phyloP scores from a whole-genome alignment of 2,888 invertebrate genomes.

The Limnephilus marmoratus region DNA sequence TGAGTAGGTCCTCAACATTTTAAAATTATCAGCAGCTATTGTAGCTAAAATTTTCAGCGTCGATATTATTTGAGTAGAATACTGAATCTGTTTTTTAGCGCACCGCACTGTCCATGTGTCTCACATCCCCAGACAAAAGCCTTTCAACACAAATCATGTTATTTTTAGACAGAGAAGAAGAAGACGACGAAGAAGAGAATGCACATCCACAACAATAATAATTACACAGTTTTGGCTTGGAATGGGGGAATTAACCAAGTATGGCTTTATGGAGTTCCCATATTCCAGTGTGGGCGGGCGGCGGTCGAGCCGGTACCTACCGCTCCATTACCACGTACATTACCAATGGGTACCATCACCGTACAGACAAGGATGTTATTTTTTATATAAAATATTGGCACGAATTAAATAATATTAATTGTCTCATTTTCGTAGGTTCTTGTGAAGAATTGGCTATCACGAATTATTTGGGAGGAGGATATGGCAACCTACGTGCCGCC shows the following conservation, averaged over 20 bases:
- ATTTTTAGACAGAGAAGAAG: conserved; percentile 45
- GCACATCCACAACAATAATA: conserved; percentile 46
- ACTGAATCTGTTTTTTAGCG: background rate
- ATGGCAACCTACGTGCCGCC: too few relatives aligned
- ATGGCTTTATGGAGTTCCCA: conserved; percentile 18
- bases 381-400: background rate
- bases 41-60: too few relatives aligned
- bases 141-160: conserved; percentile 53
- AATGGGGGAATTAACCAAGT: conserved; percentile 1
- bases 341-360: background rate
- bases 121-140: conserved; percentile 57
- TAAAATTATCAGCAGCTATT: too few relatives aligned
- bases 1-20: too few relatives aligned
- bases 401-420: too few relatives aligned
- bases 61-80: too few relatives aligned
- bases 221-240: conserved; percentile 44
- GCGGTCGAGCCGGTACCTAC: background rate
- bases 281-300: conserved; percentile 15
- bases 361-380: background rate
- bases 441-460: too few relatives aligned
- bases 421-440: too few relatives aligned
- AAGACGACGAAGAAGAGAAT: background rate
- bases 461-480: too few relatives aligned
- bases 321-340: background rate
- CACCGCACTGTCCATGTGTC: conserved; percentile 15